A percentile compares a stretch with the other conserved stretches of the same genome.
Evolutionary conservation across 2,888 invertebrate genomes (phyloP).

Genomic region (Oligia latruncula): DNA sequence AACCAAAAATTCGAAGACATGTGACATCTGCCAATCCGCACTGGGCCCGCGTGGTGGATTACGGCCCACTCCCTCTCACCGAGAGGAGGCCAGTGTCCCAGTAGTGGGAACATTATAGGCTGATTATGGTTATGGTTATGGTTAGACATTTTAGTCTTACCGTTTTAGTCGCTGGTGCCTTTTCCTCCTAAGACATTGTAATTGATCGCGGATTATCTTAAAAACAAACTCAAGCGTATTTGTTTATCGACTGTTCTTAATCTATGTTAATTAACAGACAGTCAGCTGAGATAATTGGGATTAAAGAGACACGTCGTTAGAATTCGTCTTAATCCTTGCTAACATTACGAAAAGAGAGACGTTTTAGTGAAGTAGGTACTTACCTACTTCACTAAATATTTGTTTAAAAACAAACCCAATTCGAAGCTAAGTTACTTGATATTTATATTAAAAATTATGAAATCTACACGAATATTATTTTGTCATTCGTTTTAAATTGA

Average conservation of each 20-base stretch:
- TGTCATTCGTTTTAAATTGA: conserved; percentile 57
- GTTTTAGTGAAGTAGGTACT: not conserved
- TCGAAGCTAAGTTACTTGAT: not conserved
- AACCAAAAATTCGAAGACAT: too few relatives aligned
- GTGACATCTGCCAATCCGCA: too few relatives aligned
- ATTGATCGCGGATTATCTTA: conserved; percentile 37
- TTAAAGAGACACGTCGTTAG: conserved; percentile 23
- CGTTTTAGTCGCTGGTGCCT: conserved; percentile 46
- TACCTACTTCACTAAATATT: conserved; percentile 10
- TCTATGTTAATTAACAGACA: conserved; percentile 50
- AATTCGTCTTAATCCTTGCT: conserved; percentile 20
- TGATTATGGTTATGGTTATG: too few relatives aligned
- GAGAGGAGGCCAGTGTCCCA: too few relatives aligned
- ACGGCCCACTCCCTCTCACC: too few relatives aligned
- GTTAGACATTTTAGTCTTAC: not conserved
- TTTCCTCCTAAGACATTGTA: conserved; percentile 36
- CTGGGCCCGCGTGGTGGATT: too few relatives aligned
- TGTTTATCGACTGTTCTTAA: conserved; percentile 43
- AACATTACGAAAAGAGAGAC: conserved; percentile 8
- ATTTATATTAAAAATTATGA: conserved; percentile 5
- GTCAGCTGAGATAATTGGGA: conserved; percentile 29
- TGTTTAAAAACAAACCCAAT: conserved; percentile 10
- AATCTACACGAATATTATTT: conserved; percentile 36
- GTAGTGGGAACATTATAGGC: too few relatives aligned
- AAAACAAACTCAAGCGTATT: conserved; percentile 38